A percentile compares a stretch with the other conserved stretches of the same genome.
phyloP scores from a whole-genome alignment of 2,797 vertebrate species.

The Pelochelys cantorii region DNA sequence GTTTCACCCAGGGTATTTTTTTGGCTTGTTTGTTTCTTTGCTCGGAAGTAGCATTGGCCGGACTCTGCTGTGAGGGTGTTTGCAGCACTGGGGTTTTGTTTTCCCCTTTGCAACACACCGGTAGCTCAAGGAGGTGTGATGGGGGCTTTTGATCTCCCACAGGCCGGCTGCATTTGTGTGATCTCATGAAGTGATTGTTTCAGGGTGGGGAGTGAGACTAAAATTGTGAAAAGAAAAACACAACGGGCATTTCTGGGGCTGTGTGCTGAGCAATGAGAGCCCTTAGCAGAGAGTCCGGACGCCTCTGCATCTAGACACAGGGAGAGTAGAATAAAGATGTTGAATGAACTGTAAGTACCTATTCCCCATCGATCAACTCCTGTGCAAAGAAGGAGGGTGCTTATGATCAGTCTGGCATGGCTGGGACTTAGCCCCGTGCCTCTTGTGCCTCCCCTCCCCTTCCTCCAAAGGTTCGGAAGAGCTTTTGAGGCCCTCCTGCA shows the following conservation, averaged over 20 bases:
- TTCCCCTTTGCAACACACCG: not conserved
- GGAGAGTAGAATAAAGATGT: not conserved
- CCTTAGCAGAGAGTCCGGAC: not conserved
- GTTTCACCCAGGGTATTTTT: not conserved
- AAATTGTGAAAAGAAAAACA: conserved; percentile 25
- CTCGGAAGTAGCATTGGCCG: not conserved
- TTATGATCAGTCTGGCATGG: not conserved
- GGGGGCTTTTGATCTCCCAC: not conserved
- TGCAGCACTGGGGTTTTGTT: not conserved
- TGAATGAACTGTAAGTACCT: conserved; percentile 32
- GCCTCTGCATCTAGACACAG: not conserved
- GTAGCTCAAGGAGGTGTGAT: not conserved
- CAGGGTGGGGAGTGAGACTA: conserved; percentile 37
- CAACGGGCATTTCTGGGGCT: not conserved
- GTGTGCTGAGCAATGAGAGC: not conserved
- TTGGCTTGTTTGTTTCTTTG: not conserved
- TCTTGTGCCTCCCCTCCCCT: not conserved
- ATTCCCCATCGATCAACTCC: not conserved
- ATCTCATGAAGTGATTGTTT: not conserved
- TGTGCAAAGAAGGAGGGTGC: not conserved
- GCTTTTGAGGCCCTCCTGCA: not conserved
- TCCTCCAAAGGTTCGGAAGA: not conserved
- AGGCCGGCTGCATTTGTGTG: not conserved
- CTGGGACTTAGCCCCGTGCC: not conserved
- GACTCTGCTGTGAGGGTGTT: not conserved